Percentiles rank a stretch among this genome's conserved stretches.
phyloP scores from a whole-genome alignment of 2,797 vertebrate genomes.

The Rachycentron canadum region DNA sequence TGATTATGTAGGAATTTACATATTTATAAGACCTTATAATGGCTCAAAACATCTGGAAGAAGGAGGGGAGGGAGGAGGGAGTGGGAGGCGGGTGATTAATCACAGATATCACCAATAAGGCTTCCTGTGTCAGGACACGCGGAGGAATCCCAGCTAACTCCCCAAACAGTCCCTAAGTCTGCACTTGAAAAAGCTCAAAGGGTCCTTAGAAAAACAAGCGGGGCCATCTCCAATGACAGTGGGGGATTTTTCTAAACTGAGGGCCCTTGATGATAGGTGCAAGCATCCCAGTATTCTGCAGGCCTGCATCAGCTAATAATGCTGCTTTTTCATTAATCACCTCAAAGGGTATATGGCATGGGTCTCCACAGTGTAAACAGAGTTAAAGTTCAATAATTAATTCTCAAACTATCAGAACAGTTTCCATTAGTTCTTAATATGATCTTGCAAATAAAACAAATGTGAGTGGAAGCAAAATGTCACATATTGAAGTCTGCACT shows the following conservation, averaged over 20 bases:
- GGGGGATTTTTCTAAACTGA: constrained; percentile 47
- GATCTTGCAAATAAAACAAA: too few relatives aligned
- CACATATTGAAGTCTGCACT: too few relatives aligned
- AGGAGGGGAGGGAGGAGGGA: neutral
- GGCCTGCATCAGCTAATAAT: constrained; percentile 54
- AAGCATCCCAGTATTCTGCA: constrained; percentile 49
- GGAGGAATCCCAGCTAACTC: constrained; percentile 58
- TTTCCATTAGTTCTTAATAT: too few relatives aligned
- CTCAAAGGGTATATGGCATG: neutral
- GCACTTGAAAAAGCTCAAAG: constrained; percentile 71
- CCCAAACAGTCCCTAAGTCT: constrained; percentile 67
- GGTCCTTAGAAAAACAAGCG: constrained; percentile 74
- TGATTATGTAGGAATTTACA: constrained; percentile 66
- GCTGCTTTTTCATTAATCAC: constrained; percentile 56
- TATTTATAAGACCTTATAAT: constrained; percentile 50
- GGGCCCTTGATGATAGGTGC: constrained; percentile 40
- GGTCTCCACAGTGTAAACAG: neutral
- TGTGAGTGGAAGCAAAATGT: too few relatives aligned
- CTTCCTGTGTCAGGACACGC: constrained; percentile 63
- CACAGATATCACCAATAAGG: constrained; percentile 69
- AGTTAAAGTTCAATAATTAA: neutral
- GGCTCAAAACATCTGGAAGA: constrained; percentile 56
- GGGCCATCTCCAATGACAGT: constrained; percentile 70
- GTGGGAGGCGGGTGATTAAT: constrained; percentile 59
- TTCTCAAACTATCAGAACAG: too few relatives aligned